Percentiles rank a stretch among this genome's conserved stretches.
Evolutionary conservation across 2,797 vertebrate species (phyloP).

Genomic region (Diglossa cyanea): DNA sequence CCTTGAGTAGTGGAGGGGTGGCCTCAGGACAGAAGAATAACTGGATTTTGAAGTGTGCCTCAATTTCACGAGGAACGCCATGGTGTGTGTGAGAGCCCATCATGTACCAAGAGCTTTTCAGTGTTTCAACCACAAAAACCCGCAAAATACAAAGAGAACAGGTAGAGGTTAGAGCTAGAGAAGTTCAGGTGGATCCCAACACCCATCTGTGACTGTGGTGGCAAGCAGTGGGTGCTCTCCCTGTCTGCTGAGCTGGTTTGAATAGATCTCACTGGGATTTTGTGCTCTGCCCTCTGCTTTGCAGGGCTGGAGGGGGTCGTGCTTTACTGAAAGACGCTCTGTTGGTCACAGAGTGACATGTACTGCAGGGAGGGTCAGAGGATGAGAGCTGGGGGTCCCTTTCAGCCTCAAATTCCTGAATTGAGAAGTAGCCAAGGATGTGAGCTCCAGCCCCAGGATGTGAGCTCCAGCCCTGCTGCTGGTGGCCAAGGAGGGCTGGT

Average conservation of each 20-base stretch:
- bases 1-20: neutral
- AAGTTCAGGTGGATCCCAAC: neutral
- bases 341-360: neutral
- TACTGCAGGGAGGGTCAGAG: neutral
- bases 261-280: neutral
- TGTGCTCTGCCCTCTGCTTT: neutral
- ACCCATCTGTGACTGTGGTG: rapidly evolving
- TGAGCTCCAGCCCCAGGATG: neutral
- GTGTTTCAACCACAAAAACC: rapidly evolving
- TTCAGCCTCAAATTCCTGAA: neutral
- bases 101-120: neutral
- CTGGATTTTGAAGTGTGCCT: neutral
- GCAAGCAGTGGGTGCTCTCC: neutral
- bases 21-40: neutral
- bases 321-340: neutral
- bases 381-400: neutral
- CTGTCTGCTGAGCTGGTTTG: neutral
- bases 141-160: neutral
- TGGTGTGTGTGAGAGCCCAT: rapidly evolving
- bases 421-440: neutral
- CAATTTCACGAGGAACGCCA: neutral
- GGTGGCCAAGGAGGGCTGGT: neutral
- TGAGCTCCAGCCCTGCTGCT: rapidly evolving
- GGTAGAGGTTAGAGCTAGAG: neutral
- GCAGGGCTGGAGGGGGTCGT: rapidly evolving